Base-by-base conservation (phyloP, 2,797 vertebrate species). In the Fratercula arctica region DNA sequence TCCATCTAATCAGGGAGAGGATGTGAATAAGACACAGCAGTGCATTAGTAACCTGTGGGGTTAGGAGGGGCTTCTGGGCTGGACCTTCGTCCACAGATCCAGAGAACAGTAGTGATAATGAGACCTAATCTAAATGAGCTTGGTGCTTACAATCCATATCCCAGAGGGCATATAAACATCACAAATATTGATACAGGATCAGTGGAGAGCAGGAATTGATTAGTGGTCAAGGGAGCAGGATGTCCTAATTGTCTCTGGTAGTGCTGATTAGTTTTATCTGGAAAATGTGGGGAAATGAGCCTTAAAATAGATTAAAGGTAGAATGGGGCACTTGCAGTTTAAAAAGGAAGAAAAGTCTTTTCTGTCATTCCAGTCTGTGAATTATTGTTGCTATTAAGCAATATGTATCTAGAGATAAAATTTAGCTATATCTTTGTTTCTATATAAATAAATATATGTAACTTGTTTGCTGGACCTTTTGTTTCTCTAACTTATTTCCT, bases 61-160 rank as follows among this genome's bases (percentile, higher is more conserved):
- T 69, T 75, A 45, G 82, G 45, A 60, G 70, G 57, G 33, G 35
- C 75, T 85, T 14, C 68, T 66, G 87, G 48, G 85, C 15, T 75
- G 80, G 54, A 87, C 89, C 76, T 89, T 68, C 19, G 2, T 87
- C 68, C 73, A 16, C 39, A 15, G 89, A 82, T 87, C 63, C 82
- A 68, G 87, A 35, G 72, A 86, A 10, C 1, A 48, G 82, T 8
- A 72, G 82, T 56, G 89, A 95, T 92, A 94, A 96, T 76, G 91
- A 96, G 85, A 84, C 83, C 61, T 92, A 59, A 92, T 95, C 73
- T 87, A 89, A 95, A 93, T 92, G 95, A 96, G 93, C 73, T 39
- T 73, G 87, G 50, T 95, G 89, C 73, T 95, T 72, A 67, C 79
- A 69, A 8, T 51, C 91, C 31, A 0, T 48, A 43, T 86, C 93